These are phyloP conservation scores for Spinus pinus DNA, from an alignment of 2,797 vertebrate genomes.

Conservation along the genomic window DNA sequence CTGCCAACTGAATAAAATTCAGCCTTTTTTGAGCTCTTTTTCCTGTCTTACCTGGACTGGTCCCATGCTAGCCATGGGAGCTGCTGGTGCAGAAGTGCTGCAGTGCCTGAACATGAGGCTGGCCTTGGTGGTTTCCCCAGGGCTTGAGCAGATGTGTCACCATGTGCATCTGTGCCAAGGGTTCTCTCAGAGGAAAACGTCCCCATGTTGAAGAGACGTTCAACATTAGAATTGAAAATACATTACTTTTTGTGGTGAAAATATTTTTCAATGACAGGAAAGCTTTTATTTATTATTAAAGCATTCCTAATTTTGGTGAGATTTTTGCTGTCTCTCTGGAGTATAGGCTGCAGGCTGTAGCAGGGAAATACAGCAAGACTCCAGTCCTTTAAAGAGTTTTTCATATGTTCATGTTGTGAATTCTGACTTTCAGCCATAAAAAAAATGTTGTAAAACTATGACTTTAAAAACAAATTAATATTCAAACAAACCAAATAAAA, in stretches of 20 bases:
- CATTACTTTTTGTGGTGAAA: neutral
- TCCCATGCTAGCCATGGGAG: fast-evolving
- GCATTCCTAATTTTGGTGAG: neutral
- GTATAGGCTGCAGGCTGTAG: neutral
- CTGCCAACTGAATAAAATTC: neutral
- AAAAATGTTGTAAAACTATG: neutral
- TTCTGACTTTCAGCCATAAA: neutral
- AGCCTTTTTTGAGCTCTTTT: neutral
- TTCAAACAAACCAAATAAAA: neutral
- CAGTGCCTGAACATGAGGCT: neutral
- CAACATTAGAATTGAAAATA: neutral
- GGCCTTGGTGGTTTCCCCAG: neutral
- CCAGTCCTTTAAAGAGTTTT: neutral
- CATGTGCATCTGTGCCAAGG: neutral
- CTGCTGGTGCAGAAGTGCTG: neutral
- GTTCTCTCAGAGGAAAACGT: neutral
- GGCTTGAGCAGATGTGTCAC: neutral
- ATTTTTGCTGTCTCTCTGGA: slow-evolving; percentile 18
- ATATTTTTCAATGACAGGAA: neutral
- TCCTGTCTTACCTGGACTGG: neutral
- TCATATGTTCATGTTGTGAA: neutral
- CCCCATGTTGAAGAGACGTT: neutral
- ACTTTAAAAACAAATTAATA: neutral
- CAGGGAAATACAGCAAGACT: neutral
- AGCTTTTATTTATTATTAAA: slow-evolving; percentile 47